Evolutionary conservation across 2,113 vertebrate species (phyloP).

Genomic region (Panthera tigris): DNA sequence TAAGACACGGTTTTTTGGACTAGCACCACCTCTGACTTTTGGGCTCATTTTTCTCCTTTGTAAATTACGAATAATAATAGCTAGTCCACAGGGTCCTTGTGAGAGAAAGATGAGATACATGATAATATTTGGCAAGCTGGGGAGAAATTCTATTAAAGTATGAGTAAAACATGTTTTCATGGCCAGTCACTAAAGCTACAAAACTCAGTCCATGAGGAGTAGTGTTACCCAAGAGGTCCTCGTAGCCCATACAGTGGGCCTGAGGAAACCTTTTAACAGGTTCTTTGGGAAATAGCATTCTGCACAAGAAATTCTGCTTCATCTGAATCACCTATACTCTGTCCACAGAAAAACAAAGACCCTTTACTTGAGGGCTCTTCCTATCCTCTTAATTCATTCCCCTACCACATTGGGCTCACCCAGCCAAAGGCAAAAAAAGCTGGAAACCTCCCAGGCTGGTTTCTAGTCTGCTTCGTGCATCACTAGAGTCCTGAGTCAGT

Average conservation of each 20-base stretch:
- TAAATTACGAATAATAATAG: neutral
- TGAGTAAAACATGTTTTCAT: neutral
- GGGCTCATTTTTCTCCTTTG: neutral
- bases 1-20: neutral
- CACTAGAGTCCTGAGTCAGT: neutral
- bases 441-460: neutral
- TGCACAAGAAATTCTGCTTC: neutral
- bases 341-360: neutral
- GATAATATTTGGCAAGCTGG: neutral
- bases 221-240: neutral
- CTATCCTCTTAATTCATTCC: neutral
- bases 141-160: neutral
- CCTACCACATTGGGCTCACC: neutral
- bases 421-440: neutral
- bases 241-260: neutral
- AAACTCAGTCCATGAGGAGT: neutral
- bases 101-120: neutral
- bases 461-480: constrained; percentile 17
- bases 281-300: neutral
- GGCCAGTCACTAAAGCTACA: neutral
- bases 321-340: neutral
- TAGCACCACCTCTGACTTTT: neutral
- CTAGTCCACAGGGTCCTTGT: neutral
- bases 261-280: neutral
- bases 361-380: neutral